Evolutionary conservation across 2,888 invertebrate species (phyloP), one percentile per base, ranked within the genome.

Genomic region (Nudaria mundana): DNA sequence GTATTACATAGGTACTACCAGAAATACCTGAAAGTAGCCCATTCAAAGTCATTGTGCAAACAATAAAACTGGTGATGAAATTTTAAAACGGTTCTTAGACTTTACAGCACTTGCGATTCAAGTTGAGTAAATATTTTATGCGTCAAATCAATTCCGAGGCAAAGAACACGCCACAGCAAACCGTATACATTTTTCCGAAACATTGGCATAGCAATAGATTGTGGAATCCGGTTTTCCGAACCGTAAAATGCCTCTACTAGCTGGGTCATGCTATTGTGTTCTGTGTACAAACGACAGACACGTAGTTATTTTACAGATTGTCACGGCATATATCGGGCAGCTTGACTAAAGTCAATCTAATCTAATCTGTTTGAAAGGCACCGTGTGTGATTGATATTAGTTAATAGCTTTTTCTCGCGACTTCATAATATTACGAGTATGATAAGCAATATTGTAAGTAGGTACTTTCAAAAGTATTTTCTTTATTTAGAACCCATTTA

Each of bases 161-260:
- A 35, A 38, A 37, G 24, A 20, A 16, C 12, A 20, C 5, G 13
- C 13, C 23, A 18, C 18, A 31, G 23, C 30, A 29, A 32, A 26
- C 32, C 34, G 35, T 41, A 42, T 35, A 52, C 40, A 44, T 51
- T 34, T 53, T 60, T 56, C 57, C 58, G 47, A 56, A 53, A 53
- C 58, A 51, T 48, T 47, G 50, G 53, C 53, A 59, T 59, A 60
- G 60, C 56, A 56, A 56, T 58, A 56, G 52, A 59, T 39, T 36
- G 35, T 33, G 33, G 29, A 33, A 32, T 32, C 31, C 37, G 36
- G 50, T n/a, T 25, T 37, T 43, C 40, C 58, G 53, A 62, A 41
- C 63, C 67, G 66, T 76, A 71, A 75, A 77, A 77, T 66, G 61
- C 66, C 50, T 57, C 62, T 59, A 63, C n/a, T n/a, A n/a, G 56